Evolutionary conservation across 2,113 vertebrate species (phyloP), one percentile per base, ranked within the genome.

Genomic region (Ceyx margarethae): DNA sequence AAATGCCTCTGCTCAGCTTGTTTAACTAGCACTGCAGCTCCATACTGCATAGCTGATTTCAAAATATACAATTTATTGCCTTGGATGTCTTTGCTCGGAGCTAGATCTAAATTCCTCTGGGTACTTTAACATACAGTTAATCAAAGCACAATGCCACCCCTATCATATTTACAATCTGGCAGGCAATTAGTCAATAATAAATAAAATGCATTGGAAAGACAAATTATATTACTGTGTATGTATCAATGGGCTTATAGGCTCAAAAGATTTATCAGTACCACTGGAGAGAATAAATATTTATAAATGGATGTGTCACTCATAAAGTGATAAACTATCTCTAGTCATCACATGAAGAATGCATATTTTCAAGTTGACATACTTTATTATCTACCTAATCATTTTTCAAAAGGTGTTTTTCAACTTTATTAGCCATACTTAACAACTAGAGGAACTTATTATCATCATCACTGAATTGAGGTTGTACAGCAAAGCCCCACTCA

Each of bases 101-200:
- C 87, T 95, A 74, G 85, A 78, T 85, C 91, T 91, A 57, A 94
- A 93, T 95, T 97, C 86, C 86, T 91, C 86, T 81, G 96, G 94
- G 95, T 96, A 85, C 94, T 96, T 95, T 95, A 96, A 94, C 94
- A 92, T 96, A 95, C 95, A 94, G 95, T 96, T 97, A 97, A 96
- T 97, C 96, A 97, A 96, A 96, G 93, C 95, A 94, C 94, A 96
- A 97, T 94, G 94, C 95, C 95, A 95, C 95, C 86, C 91, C 86
- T 91, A 90, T 95, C 93, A 96, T 97, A 96, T 97, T 97, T 97
- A 97, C 96, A 96, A 96, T 95, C 95, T 96, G 96, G 96, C 95
- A 98, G 97, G 98, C 95, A 97, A 98, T 98, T 97, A 97, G 95
- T 91, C 93, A 96, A 96, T 96, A 97, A 91, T 94, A 96, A 96